Evolutionary conservation across 2,888 invertebrate species (phyloP), one percentile per base, ranked within the genome.

Genomic region (Chloroclystis v-ata): DNA sequence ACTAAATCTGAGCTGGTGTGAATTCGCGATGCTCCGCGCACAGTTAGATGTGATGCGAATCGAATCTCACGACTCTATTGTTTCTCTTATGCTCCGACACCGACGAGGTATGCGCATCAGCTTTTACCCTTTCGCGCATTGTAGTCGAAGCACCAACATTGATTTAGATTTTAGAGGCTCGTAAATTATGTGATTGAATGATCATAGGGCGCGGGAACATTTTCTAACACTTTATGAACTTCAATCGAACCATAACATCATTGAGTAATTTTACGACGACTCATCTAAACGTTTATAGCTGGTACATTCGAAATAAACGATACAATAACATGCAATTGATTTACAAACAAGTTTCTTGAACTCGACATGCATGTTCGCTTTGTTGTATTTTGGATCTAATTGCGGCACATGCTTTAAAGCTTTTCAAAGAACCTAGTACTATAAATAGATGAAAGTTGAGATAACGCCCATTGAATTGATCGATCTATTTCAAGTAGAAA

Each of bases 21-120:
- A 61, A 60, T 63, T 59, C 56, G 68, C 57, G 49, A 57, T 66
- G 68, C 65, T 65, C 61, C 65, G 66, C 61, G 65, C 69, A 59
- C 66, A 69, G 63, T 62, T 63, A 61, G 67, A 62, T 66, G 69
- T 66, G 63, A 69, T 63, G 69, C 68, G 72, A 74, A 71, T 70
- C 64, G 73, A 72, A 75, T 85, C 83, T 81, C 84, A 84, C 83
- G 83, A 76, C 63, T 71, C 78, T 71, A 82, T 83, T 85, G 84
- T 85, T 75, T 78, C 71, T 69, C 62, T 59, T 71, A 72, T 78
- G 79, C 74, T 70, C 65, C 61, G 67, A 75, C 71, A 78, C 72
- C 68, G 70, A 68, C 60, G 68, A 69, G 66, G 69, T 69, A 68
- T 59, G 70, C 68, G 67, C 68, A 68, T 68, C 73, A 68, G 71